Evolutionary conservation across 2,113 vertebrate species (phyloP).

Genomic region (Brachirus orientalis): DNA sequence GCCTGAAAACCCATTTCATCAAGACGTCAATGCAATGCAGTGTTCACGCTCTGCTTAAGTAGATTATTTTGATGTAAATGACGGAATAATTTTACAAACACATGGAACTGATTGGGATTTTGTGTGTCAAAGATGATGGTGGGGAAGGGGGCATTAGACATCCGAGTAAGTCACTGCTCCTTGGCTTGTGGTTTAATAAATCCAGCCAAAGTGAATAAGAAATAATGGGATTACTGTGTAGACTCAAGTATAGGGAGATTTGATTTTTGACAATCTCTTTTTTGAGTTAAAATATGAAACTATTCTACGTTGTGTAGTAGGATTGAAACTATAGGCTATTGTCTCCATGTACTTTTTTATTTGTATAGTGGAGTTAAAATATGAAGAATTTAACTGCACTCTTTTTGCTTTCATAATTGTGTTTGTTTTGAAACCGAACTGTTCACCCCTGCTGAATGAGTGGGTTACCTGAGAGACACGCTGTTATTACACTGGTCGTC

Average conservation of each 20-base stretch:
- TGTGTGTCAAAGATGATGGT: constrained; percentile 13
- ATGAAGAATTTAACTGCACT: no score
- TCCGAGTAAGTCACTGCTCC: not conserved
- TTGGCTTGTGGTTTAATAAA: constrained; percentile 29
- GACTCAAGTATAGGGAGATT: no score
- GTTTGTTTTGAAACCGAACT: no score
- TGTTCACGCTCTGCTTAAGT: constrained; percentile 28
- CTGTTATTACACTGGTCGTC: no score
- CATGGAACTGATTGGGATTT: not conserved
- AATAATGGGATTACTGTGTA: constrained; percentile 31
- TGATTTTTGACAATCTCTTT: constrained; percentile 29
- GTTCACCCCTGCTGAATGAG: not conserved
- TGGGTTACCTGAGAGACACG: no score
- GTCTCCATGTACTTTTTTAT: no score
- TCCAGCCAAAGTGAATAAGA: constrained; percentile 44
- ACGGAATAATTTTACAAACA: constrained; percentile 13
- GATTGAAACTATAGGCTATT: no score
- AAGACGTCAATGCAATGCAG: constrained; percentile 20
- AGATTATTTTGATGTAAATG: constrained; percentile 15
- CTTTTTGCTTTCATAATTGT: no score
- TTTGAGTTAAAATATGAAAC: no score
- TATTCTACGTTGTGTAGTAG: no score
- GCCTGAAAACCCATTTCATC: constrained; percentile 52
- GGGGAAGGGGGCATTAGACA: no score
- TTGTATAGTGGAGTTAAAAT: no score